phyloP scores from a whole-genome alignment of 92 coral and sea anemone genomes.

The Blastomussa wellsi region DNA sequence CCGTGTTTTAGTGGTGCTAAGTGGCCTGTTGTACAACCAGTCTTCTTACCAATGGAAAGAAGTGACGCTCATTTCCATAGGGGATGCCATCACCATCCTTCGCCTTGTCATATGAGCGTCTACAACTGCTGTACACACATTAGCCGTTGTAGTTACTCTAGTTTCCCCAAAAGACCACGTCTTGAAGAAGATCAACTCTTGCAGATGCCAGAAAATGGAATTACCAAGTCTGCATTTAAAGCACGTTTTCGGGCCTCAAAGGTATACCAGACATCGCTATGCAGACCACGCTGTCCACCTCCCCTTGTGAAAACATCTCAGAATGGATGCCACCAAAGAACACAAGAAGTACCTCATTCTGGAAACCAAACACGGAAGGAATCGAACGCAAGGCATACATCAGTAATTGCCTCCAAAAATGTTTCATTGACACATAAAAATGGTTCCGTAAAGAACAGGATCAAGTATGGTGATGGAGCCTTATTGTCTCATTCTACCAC shows the following conservation, averaged over 20 bases:
- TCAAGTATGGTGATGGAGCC: not conserved
- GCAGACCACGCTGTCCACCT: constrained; percentile 22
- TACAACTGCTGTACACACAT: constrained; percentile 11
- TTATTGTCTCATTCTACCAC: not conserved
- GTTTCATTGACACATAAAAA: not conserved
- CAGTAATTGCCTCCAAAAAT: not conserved
- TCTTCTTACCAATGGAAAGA: constrained; percentile 17
- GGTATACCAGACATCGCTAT: not conserved
- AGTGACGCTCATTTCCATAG: constrained; percentile 14
- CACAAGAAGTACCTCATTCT: not conserved
- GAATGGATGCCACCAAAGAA: not conserved
- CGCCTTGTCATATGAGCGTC: constrained; percentile 3
- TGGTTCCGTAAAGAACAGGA: not conserved
- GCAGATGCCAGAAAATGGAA: not conserved
- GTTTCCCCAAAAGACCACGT: constrained; percentile 10
- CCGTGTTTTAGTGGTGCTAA: not conserved
- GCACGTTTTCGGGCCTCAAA: not conserved
- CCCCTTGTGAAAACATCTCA: constrained; percentile 18
- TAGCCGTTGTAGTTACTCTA: constrained; percentile 1
- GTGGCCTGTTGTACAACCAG: constrained; percentile 11
- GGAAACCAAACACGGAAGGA: not conserved
- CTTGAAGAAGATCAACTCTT: not conserved
- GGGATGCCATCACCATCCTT: not conserved
- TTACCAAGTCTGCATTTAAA: not conserved
- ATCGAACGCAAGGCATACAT: not conserved